Evolutionary conservation across 2,113 vertebrate species (phyloP).

Genomic region (Lota lota): DNA sequence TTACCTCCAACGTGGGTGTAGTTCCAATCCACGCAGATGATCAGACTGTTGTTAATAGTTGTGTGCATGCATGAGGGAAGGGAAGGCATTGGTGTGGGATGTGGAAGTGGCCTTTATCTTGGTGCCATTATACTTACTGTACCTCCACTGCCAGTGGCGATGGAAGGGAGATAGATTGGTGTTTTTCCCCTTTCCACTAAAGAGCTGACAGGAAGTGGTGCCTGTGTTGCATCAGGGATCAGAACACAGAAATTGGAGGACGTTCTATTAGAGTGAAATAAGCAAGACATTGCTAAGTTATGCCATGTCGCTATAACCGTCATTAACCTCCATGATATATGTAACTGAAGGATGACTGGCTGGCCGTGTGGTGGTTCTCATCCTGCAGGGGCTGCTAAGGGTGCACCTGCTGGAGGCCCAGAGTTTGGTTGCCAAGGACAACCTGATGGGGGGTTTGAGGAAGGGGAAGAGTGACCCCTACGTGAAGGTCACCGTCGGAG

Average conservation of each 20-base stretch:
- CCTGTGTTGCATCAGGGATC: too few species aligned
- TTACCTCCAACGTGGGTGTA: conserved; percentile 66
- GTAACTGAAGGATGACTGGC: background rate
- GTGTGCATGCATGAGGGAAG: background rate
- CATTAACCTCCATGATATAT: background rate
- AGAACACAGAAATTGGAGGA: too few species aligned
- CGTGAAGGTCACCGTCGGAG: conserved; percentile 77
- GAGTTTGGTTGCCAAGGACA: conserved; percentile 85
- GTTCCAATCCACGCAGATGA: background rate
- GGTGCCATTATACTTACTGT: too few species aligned
- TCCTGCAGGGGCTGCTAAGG: conserved; percentile 80
- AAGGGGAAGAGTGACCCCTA: conserved; percentile 92
- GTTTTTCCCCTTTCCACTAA: too few species aligned
- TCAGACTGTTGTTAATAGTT: background rate
- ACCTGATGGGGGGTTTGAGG: conserved; percentile 81
- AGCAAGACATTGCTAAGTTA: too few species aligned
- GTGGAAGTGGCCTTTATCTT: too few species aligned
- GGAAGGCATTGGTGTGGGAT: background rate
- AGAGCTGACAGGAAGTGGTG: too few species aligned
- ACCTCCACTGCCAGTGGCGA: too few species aligned
- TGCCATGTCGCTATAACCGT: background rate
- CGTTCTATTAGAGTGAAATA: too few species aligned
- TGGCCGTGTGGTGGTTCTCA: conserved; percentile 6
- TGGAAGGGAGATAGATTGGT: too few species aligned
- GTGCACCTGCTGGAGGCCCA: conserved; percentile 86